A percentile compares a stretch with the other conserved stretches of the same genome.
These are phyloP conservation scores for Stenurella melanura DNA, from an alignment of 2,888 invertebrate species.

Conservation along the genomic window DNA sequence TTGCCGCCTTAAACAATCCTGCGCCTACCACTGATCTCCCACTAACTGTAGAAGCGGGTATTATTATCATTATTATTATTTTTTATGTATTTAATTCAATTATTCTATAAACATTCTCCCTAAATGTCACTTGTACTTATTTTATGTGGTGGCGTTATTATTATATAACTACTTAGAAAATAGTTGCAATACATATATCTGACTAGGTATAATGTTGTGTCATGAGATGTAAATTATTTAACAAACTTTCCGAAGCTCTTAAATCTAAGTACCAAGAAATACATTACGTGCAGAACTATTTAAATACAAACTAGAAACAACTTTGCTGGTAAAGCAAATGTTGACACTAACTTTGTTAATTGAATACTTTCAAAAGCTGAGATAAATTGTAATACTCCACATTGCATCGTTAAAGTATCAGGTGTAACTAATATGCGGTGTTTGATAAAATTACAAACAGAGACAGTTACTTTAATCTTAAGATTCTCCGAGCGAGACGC, in stretches of 20 bases:
- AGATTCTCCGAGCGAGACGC: slow-evolving; percentile 18
- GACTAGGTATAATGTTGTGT: no score
- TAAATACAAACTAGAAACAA: neutral
- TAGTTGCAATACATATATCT: no score
- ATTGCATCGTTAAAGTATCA: slow-evolving; percentile 20
- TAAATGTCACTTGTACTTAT: no score
- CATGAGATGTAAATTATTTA: no score
- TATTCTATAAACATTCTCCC: no score
- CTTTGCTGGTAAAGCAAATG: neutral
- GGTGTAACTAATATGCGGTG: slow-evolving; percentile 29
- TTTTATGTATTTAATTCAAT: no score
- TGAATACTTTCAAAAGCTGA: slow-evolving; percentile 7
- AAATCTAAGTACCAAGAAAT: neutral
- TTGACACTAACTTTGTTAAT: slow-evolving; percentile 1
- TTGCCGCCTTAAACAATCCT: no score
- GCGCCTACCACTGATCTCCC: no score
- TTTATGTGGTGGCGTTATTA: no score
- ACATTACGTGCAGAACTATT: neutral
- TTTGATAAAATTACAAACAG: slow-evolving; percentile 26
- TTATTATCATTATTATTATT: no score
- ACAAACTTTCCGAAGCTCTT: neutral
- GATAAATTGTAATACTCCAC: neutral
- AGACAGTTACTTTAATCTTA: slow-evolving; percentile 13
- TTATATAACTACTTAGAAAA: no score
- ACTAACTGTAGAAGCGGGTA: no score